phyloP scores from a whole-genome alignment of 2,888 invertebrate genomes.

The Trachelus troglodyta region DNA sequence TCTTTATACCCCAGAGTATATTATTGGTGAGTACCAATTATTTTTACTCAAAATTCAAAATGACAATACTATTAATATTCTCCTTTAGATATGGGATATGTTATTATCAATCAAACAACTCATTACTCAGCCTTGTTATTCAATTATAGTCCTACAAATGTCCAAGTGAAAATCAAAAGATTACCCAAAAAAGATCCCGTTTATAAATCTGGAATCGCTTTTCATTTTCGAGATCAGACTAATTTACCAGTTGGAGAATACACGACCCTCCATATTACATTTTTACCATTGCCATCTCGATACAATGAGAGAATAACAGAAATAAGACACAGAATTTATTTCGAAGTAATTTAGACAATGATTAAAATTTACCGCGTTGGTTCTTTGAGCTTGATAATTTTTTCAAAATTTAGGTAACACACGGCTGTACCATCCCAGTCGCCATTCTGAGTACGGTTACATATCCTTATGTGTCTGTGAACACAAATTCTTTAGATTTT shows the following conservation, averaged over 20 bases:
- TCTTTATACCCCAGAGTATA: constrained; percentile 68
- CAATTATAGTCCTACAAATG: constrained; percentile 71
- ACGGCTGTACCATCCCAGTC: constrained; percentile 73
- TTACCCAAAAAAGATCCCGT: constrained; percentile 33
- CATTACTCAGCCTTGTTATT: constrained; percentile 67
- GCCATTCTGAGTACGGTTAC: constrained; percentile 71
- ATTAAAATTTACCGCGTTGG: constrained; percentile 11
- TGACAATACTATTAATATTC: not conserved
- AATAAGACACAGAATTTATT: constrained; percentile 65
- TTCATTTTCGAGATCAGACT: constrained; percentile 59
- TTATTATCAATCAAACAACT: constrained; percentile 67
- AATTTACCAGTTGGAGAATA: constrained; percentile 68
- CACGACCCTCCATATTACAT: constrained; percentile 68
- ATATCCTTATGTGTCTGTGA: constrained; percentile 69
- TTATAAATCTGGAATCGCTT: constrained; percentile 49
- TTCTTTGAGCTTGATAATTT: constrained; percentile 5
- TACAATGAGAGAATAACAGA: constrained; percentile 65
- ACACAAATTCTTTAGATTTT: constrained; percentile 68
- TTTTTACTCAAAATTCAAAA: not conserved
- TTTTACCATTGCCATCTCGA: constrained; percentile 65
- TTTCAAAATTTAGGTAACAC: constrained; percentile 65
- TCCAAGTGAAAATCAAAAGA: constrained; percentile 64
- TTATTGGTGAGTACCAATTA: constrained; percentile 55
- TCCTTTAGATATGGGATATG: constrained; percentile 68
- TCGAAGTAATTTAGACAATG: constrained; percentile 65